These are phyloP conservation scores for Mormyrops attenuatus DNA, from an alignment of 2,797 vertebrate genomes.

Conservation along the genomic window DNA sequence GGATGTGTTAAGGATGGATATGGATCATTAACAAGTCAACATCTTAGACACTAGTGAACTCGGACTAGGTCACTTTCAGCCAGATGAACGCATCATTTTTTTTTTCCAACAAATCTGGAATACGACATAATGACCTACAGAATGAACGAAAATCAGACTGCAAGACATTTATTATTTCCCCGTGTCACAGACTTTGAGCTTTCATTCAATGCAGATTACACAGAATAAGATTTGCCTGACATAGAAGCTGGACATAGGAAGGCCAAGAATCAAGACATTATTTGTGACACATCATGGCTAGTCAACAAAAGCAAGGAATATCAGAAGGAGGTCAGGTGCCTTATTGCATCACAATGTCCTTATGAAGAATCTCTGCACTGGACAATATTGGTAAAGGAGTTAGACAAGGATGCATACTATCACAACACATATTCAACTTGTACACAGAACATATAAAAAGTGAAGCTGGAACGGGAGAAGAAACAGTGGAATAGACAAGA, in stretches of 20 bases:
- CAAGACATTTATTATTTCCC: not conserved
- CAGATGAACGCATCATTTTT: not conserved
- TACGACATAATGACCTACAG: not conserved
- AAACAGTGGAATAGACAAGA: not conserved
- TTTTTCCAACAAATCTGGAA: not conserved
- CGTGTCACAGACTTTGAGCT: not conserved
- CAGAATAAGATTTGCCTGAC: not conserved
- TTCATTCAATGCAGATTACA: not conserved
- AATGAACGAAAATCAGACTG: not conserved
- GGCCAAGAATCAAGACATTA: not conserved
- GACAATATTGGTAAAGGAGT: not conserved
- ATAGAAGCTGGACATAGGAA: not conserved
- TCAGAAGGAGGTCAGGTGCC: not conserved
- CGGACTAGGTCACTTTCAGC: not conserved
- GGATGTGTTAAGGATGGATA: not conserved
- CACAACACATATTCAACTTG: not conserved
- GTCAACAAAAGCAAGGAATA: not conserved
- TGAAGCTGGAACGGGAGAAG: not conserved
- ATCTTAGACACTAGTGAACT: not conserved
- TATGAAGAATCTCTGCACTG: not conserved
- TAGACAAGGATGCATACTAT: not conserved
- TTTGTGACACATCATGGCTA: not conserved
- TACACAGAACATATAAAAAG: not conserved
- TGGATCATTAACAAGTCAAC: not conserved
- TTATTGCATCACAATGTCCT: not conserved